Evolutionary conservation across 2,113 vertebrate species (phyloP).

Genomic region (Tragulus kanchil): DNA sequence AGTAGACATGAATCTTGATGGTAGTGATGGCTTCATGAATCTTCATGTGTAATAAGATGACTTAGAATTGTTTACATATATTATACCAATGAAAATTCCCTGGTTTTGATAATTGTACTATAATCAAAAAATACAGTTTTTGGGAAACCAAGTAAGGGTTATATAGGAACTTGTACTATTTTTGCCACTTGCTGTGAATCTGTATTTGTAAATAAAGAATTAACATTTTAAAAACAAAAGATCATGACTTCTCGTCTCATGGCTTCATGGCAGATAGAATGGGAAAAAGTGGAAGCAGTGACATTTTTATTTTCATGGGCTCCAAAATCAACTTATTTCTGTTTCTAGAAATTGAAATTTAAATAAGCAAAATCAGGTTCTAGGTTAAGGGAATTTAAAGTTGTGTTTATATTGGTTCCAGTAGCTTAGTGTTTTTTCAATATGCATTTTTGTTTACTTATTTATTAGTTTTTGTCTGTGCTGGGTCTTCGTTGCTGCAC

Average conservation of each 20-base stretch:
- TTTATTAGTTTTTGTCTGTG: not conserved
- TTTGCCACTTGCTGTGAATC: not conserved
- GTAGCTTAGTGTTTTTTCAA: not conserved
- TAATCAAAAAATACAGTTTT: not conserved
- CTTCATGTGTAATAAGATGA: not conserved
- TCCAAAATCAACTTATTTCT: not conserved
- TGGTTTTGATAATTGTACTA: not conserved
- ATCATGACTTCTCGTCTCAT: not conserved
- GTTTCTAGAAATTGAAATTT: slow-evolving; percentile 36
- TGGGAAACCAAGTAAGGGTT: not conserved
- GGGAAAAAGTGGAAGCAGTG: not conserved
- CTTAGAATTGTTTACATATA: not conserved
- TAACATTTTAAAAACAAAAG: not conserved
- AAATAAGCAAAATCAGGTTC: not conserved
- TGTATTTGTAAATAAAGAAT: slow-evolving; percentile 23
- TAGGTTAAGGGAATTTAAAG: not conserved
- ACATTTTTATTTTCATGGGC: not conserved
- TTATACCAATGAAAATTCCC: not conserved
- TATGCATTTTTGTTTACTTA: not conserved
- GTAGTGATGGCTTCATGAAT: not conserved
- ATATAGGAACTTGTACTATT: not conserved
- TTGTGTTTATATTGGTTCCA: not conserved
- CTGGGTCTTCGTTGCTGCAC: not conserved
- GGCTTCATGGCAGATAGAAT: not conserved
- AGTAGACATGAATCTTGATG: not conserved